Evolutionary conservation across 2,888 invertebrate genomes (phyloP).

Genomic region (Clanis bilineata): DNA sequence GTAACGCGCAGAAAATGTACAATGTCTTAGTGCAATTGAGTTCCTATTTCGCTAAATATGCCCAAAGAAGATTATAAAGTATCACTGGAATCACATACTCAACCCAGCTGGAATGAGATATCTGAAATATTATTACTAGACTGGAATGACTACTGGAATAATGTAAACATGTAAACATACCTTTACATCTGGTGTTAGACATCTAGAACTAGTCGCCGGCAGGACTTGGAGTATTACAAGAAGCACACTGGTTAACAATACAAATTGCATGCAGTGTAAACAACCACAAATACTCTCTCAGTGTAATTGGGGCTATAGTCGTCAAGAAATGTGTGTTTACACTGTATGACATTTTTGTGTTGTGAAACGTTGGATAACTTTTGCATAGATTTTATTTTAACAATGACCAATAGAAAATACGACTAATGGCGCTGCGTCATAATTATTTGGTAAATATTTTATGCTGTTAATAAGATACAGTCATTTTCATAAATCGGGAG

Average conservation of each 20-base stretch:
- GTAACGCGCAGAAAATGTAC: too few species aligned
- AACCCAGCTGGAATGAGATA: background rate
- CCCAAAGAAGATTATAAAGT: too few species aligned
- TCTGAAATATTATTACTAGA: background rate
- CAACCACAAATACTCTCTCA: too few species aligned
- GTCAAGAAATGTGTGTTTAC: too few species aligned
- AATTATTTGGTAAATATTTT: too few species aligned
- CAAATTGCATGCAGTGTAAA: background rate
- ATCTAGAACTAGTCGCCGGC: conserved; percentile 27
- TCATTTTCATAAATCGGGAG: background rate
- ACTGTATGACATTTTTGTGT: background rate
- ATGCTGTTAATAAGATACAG: background rate
- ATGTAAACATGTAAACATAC: background rate
- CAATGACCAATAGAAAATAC: conserved; percentile 1
- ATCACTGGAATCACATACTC: background rate
- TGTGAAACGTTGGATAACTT: background rate
- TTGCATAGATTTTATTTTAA: background rate
- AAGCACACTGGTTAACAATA: background rate
- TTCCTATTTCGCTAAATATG: too few species aligned
- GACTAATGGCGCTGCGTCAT: background rate
- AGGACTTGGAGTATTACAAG: conserved; percentile 10
- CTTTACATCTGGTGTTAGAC: conserved; percentile 4
- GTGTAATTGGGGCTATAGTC: too few species aligned
- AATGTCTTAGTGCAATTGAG: too few species aligned
- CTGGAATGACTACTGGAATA: background rate